phyloP scores from a whole-genome alignment of 53 echinoderm and acorn worm species.

The Henricia sp. region DNA sequence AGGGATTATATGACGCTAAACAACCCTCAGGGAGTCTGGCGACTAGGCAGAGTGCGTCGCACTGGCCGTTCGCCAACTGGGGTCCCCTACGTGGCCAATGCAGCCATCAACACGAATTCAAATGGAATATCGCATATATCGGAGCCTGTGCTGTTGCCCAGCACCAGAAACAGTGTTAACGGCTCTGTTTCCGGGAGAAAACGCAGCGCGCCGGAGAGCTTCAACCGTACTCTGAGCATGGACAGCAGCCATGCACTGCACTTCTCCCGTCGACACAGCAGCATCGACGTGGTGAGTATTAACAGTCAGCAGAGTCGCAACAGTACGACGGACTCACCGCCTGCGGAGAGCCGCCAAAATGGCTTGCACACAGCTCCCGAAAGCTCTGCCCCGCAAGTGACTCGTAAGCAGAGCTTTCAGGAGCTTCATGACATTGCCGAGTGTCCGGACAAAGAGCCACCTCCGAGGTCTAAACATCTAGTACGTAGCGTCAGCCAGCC shows the following conservation, averaged over 20 bases:
- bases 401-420: conserved; percentile 37
- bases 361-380: conserved; percentile 15
- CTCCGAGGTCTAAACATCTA: conserved; percentile 49
- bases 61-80: conserved; percentile 55
- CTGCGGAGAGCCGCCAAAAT: conserved; percentile 32
- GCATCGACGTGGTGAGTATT: conserved; percentile 14
- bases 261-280: conserved; percentile 42
- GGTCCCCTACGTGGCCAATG: conserved; percentile 65
- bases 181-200: conserved; percentile 15
- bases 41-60: conserved; percentile 75
- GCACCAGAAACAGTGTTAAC: conserved; percentile 29
- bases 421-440: conserved; percentile 60
- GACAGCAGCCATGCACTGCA: conserved; percentile 52
- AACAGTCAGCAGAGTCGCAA: conserved; percentile 17
- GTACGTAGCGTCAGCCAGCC: conserved; percentile 89
- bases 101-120: conserved; percentile 54
- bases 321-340: conserved; percentile 32
- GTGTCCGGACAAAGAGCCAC: conserved; percentile 49
- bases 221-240: conserved; percentile 39
- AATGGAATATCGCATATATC: conserved; percentile 55
- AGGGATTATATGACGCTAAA: conserved; percentile 96
- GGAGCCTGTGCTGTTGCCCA: conserved; percentile 33
- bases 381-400: background rate
- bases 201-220: conserved; percentile 37
- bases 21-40: conserved; percentile 91